These are phyloP conservation scores for Habrosyne pyritoides DNA, from an alignment of 2,888 invertebrate species.

Conservation along the genomic window DNA sequence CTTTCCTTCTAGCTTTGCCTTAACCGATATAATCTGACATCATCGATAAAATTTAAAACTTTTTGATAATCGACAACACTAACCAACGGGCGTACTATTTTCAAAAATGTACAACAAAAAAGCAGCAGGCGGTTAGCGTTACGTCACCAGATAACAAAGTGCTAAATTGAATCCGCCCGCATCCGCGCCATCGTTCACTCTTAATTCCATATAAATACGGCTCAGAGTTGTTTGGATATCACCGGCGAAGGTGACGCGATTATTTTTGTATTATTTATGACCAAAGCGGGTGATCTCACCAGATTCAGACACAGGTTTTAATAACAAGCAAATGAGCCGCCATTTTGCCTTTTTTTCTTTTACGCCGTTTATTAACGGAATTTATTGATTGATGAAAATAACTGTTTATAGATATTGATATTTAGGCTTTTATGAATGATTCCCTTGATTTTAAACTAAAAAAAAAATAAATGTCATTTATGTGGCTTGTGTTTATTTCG, in stretches of 20 bases:
- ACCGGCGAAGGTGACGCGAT: background rate
- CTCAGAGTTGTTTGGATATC: background rate
- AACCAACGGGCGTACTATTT: slow-evolving; percentile 12
- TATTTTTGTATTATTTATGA: slow-evolving; percentile 3
- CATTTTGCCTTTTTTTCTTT: background rate
- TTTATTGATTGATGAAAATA: background rate
- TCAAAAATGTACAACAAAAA: slow-evolving; percentile 16
- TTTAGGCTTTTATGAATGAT: too few species aligned
- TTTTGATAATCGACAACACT: background rate
- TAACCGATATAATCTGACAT: background rate
- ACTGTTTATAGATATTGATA: background rate
- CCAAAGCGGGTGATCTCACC: background rate
- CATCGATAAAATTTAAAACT: background rate
- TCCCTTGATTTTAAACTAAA: too few species aligned
- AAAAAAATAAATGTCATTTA: too few species aligned
- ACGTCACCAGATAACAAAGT: slow-evolving; percentile 5
- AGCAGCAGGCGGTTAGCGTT: slow-evolving; percentile 16
- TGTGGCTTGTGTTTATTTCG: too few species aligned
- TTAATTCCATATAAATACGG: background rate
- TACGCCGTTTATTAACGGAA: background rate
- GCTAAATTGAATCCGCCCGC: background rate
- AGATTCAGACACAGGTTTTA: background rate
- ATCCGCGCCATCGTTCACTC: background rate
- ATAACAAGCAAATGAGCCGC: background rate
- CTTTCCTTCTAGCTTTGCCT: too few species aligned